Conservation (phyloP, 2,888 invertebrate species). For the Ochlodes sylvanus region DNA sequence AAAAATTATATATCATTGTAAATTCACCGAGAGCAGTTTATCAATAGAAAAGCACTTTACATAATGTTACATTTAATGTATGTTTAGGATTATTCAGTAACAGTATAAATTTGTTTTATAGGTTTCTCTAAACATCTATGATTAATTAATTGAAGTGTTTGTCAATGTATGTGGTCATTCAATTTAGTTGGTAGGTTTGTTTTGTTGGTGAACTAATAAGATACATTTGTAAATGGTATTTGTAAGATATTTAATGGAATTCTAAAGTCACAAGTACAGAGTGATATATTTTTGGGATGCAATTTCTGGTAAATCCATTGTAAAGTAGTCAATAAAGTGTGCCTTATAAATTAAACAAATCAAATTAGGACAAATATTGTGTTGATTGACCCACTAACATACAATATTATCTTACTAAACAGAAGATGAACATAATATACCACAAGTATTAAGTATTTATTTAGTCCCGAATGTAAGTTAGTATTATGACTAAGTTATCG, state of each 20-base stretch:
- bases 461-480: slow-evolving; percentile 26
- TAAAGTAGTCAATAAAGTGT: slow-evolving; percentile 26
- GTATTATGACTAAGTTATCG: slow-evolving; percentile 5
- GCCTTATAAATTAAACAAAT: slow-evolving; percentile 32
- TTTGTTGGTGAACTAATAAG: slow-evolving; percentile 31
- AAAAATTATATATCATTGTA: slow-evolving; percentile 16
- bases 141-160: slow-evolving; percentile 31
- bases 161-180: slow-evolving; percentile 36
- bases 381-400: slow-evolving; percentile 34
- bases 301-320: slow-evolving; percentile 8
- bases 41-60: not conserved
- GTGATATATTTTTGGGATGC: slow-evolving; percentile 22
- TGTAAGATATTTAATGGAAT: slow-evolving; percentile 26
- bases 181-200: slow-evolving; percentile 30
- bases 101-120: slow-evolving; percentile 23
- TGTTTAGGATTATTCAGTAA: slow-evolving; percentile 19
- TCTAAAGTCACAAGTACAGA: slow-evolving; percentile 16
- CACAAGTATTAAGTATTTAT: slow-evolving; percentile 31
- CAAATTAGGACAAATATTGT: slow-evolving; percentile 15
- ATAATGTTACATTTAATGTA: slow-evolving; percentile 30
- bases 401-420: slow-evolving; percentile 26
- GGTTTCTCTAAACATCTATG: slow-evolving; percentile 16
- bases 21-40: slow-evolving; percentile 1
- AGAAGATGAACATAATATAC: slow-evolving; percentile 20
- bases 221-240: slow-evolving; percentile 33